Evolutionary conservation across 2,113 vertebrate genomes (phyloP).

Genomic region (Atrichornis clamosus): DNA sequence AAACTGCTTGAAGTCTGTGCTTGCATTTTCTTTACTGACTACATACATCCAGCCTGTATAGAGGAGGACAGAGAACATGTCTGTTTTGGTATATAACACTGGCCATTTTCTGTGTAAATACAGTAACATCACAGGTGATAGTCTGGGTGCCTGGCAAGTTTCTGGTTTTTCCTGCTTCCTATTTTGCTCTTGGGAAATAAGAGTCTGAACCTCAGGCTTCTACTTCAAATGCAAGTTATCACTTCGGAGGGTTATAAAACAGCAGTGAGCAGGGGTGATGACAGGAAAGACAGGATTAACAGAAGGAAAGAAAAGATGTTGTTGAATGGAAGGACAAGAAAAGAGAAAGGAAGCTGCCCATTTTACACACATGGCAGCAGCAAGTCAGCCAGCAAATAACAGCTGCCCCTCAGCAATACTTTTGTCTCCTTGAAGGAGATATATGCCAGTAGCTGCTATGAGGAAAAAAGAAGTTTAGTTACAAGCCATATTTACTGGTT

Average conservation of each 20-base stretch:
- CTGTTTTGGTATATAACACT: background rate
- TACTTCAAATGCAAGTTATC: background rate
- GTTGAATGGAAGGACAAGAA: background rate
- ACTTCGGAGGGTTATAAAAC: background rate
- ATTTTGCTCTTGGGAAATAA: background rate
- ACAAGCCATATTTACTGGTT: background rate
- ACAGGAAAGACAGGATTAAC: slow-evolving; percentile 7
- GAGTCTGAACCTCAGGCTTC: background rate
- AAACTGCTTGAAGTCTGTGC: background rate
- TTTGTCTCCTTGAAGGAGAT: background rate
- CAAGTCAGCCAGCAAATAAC: slow-evolving; percentile 1
- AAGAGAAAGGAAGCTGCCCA: background rate
- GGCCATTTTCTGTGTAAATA: background rate
- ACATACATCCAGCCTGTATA: background rate
- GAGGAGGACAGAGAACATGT: background rate
- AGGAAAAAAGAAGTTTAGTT: background rate
- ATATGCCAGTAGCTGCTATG: background rate
- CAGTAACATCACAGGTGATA: background rate
- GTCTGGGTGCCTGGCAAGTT: background rate
- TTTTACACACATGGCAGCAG: slow-evolving; percentile 13
- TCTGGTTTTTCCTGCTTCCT: background rate
- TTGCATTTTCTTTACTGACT: background rate
- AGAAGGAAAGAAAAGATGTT: slow-evolving; percentile 27
- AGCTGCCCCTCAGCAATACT: slow-evolving; percentile 25
- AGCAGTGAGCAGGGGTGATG: background rate